Percentiles rank a stretch among this genome's conserved stretches.
phyloP scores from a whole-genome alignment of 1,140 invertebrate species.

The Microplitis mediator region DNA sequence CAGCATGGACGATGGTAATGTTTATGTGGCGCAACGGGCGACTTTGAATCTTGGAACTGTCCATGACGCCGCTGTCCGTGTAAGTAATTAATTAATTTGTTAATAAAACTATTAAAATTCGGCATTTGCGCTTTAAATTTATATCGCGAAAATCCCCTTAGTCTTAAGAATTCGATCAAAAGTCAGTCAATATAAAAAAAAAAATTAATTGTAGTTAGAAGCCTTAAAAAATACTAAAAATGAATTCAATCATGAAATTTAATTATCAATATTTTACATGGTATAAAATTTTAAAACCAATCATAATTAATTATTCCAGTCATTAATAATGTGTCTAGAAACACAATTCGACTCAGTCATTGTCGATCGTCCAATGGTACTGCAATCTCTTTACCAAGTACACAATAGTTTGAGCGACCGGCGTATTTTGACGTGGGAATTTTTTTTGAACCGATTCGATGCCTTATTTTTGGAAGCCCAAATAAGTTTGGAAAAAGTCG shows the following conservation, averaged over 20 bases:
- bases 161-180: no score
- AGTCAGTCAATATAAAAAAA: no score
- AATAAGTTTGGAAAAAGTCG: constrained; percentile 82
- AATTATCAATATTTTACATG: no score
- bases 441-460: constrained; percentile 97
- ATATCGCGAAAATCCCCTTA: no score
- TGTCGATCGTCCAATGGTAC: constrained; percentile 93
- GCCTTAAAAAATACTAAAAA: no score
- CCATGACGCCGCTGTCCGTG: constrained; percentile 82
- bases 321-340: constrained; percentile 85
- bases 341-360: constrained; percentile 94
- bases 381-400: constrained; percentile 95
- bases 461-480: constrained; percentile 94
- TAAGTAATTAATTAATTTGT: constrained; percentile 47
- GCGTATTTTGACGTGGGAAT: constrained; percentile 94
- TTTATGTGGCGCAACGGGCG: constrained; percentile 92
- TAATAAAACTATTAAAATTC: no score
- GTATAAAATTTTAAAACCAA: no score
- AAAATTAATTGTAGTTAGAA: no score
- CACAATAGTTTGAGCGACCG: constrained; percentile 91
- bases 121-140: no score
- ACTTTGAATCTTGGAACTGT: constrained; percentile 93
- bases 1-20: constrained; percentile 93
- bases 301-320: constrained; percentile 62
- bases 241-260: no score